Percentiles rank a stretch among this genome's conserved stretches.
Conservation (phyloP, 1,140 invertebrate species). For the Drosophila sucinea region DNA sequence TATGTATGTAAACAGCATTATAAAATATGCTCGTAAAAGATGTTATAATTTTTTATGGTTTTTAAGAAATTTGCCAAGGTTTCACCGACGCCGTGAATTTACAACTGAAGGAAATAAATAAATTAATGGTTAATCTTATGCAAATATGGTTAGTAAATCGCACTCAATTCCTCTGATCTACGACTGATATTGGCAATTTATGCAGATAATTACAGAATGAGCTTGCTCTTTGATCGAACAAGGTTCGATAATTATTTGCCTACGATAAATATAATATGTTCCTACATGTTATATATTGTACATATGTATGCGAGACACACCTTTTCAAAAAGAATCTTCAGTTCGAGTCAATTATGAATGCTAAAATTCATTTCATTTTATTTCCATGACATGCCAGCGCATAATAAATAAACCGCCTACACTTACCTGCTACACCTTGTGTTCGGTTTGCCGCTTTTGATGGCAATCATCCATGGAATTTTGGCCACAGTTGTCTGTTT, state of each 20-base stretch:
- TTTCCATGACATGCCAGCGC: conserved; percentile 15
- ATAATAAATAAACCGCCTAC: conserved; percentile 22
- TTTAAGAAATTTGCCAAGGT: not conserved
- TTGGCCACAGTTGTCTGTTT: conserved; percentile 4
- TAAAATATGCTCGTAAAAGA: not conserved
- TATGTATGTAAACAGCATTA: too few species aligned
- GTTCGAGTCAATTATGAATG: conserved; percentile 17
- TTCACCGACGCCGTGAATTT: not conserved
- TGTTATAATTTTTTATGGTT: not conserved
- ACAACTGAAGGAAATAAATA: not conserved
- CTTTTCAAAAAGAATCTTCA: conserved; percentile 16
- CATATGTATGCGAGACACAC: not conserved
- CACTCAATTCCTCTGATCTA: not conserved
- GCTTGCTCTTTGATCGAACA: not conserved
- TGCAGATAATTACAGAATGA: not conserved
- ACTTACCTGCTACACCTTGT: conserved; percentile 18
- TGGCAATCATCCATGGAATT: conserved; percentile 19
- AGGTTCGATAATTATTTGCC: not conserved
- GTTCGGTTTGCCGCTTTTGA: conserved; percentile 16
- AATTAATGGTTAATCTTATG: not conserved
- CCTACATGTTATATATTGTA: not conserved
- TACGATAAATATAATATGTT: not conserved
- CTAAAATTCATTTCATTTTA: conserved; percentile 21
- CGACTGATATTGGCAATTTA: not conserved
- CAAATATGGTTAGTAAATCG: not conserved